Conservation (phyloP, 2,797 vertebrate genomes). For the Chaetophractus vellerosus region DNA sequence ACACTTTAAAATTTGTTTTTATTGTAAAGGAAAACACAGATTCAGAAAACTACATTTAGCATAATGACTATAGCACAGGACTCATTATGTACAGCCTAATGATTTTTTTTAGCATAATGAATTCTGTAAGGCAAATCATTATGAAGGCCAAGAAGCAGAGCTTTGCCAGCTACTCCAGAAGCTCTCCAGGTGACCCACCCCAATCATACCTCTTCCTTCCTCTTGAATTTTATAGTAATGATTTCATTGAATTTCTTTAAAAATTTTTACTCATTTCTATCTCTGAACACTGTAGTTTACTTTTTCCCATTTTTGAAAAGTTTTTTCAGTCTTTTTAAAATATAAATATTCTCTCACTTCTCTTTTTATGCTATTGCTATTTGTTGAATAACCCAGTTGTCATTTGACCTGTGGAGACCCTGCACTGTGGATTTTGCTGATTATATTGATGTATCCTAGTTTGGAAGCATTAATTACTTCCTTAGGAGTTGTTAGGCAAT, state of each 20-base stretch:
- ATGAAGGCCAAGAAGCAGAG: not conserved
- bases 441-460: not conserved
- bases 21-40: conserved; percentile 42
- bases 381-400: conserved; percentile 2
- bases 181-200: not conserved
- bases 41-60: conserved; percentile 7
- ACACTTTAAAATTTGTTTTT: not conserved
- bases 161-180: not conserved
- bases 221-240: not conserved
- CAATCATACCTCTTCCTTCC: not conserved
- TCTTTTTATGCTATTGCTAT: conserved; percentile 17
- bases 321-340: not conserved
- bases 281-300: not conserved
- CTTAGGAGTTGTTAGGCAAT: conserved; percentile 20
- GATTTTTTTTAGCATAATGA: not conserved
- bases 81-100: not conserved
- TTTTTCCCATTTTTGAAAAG: not conserved
- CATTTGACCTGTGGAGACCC: not conserved
- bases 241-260: conserved; percentile 42
- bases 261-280: not conserved
- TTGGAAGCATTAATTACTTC: conserved; percentile 69
- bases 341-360: not conserved
- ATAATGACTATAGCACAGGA: not conserved
- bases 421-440: conserved; percentile 3
- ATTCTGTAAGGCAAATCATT: not conserved